phyloP scores from a whole-genome alignment of 1,140 invertebrate species.

The Lepidotrigona ventralis region DNA sequence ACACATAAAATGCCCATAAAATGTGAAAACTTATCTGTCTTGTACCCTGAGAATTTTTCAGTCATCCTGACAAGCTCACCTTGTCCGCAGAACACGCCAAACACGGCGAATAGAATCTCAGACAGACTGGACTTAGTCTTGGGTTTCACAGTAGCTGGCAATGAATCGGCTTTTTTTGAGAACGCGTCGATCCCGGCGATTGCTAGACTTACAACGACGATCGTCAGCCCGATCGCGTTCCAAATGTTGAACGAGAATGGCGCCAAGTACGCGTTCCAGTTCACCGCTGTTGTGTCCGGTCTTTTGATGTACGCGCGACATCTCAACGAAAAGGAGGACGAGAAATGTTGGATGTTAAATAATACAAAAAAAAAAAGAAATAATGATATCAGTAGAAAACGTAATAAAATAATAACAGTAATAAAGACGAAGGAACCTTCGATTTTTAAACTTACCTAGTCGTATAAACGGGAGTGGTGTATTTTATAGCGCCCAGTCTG shows the following conservation, averaged over 20 bases:
- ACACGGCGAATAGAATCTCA: conserved; percentile 69
- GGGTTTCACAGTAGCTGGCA: not conserved
- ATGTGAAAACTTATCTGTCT: not conserved
- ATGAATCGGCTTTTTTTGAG: not conserved
- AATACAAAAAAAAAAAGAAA: too few species aligned
- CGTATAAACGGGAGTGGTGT: conserved; percentile 74
- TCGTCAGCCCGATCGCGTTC: conserved; percentile 63
- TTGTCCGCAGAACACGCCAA: conserved; percentile 74
- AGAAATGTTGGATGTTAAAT: too few species aligned
- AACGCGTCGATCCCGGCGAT: conserved; percentile 41
- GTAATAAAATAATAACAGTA: not conserved
- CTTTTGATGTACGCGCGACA: conserved; percentile 74
- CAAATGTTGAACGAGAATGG: conserved; percentile 73
- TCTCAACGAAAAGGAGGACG: conserved; percentile 44
- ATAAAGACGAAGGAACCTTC: not conserved
- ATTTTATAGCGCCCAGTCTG: conserved; percentile 70
- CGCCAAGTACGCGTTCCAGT: conserved; percentile 74
- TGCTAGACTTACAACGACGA: conserved; percentile 44
- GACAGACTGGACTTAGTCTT: conserved; percentile 42
- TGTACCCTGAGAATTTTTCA: not conserved
- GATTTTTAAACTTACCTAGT: conserved; percentile 65
- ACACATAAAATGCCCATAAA: too few species aligned
- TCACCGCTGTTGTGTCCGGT: conserved; percentile 67
- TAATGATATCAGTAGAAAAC: too few species aligned
- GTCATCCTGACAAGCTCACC: conserved; percentile 49